These are phyloP conservation scores for Syngnathoides biaculeatus DNA, from an alignment of 2,113 vertebrate genomes.

Conservation along the genomic window DNA sequence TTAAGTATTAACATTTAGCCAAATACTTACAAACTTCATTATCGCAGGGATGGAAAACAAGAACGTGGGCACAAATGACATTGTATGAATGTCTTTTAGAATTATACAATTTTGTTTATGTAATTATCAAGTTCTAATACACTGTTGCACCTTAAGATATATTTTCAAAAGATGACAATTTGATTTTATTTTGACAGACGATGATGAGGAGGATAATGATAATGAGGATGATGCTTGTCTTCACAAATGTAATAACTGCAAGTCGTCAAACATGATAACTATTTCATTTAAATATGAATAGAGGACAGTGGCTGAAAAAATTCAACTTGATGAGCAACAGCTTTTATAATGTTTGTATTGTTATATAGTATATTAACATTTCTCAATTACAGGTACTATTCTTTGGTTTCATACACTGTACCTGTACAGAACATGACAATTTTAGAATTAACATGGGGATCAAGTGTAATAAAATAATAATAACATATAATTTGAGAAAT, in stretches of 20 bases:
- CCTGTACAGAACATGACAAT: background rate
- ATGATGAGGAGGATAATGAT: too few species aligned
- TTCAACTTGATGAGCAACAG: background rate
- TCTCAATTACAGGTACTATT: background rate
- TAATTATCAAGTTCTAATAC: too few species aligned
- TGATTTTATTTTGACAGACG: background rate
- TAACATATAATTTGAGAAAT: too few species aligned
- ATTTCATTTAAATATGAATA: too few species aligned
- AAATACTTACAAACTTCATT: background rate
- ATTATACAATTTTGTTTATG: background rate
- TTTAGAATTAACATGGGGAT: too few species aligned
- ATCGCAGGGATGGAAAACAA: background rate
- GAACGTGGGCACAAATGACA: background rate
- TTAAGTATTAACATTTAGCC: conserved; percentile 16
- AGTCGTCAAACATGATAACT: too few species aligned
- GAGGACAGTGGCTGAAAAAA: background rate
- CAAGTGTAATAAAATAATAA: too few species aligned
- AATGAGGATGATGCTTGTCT: background rate
- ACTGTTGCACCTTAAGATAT: too few species aligned
- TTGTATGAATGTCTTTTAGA: background rate
- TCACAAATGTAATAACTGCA: background rate
- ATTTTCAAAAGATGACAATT: too few species aligned
- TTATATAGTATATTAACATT: background rate
- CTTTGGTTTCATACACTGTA: background rate
- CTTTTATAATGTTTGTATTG: too few species aligned